Conservation (phyloP, 1,140 invertebrate genomes). For the Lepidotrigona ventralis region DNA sequence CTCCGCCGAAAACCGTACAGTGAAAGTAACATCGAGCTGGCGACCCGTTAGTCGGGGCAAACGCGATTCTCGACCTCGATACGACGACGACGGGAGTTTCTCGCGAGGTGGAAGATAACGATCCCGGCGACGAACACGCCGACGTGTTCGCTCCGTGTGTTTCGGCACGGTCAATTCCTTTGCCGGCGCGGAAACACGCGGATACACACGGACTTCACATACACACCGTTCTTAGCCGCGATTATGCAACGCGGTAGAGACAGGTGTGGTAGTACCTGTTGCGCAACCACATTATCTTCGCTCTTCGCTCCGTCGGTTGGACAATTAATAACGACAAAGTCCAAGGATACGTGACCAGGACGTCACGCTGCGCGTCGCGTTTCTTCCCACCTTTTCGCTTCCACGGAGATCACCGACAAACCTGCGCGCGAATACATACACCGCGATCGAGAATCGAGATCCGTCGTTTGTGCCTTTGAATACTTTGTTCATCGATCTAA, state of each 20-base stretch:
- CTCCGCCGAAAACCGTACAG: background rate
- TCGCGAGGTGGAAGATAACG: background rate
- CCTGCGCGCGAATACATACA: background rate
- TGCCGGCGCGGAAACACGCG: conserved; percentile 19
- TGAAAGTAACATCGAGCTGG: background rate
- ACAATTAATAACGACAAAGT: conserved; percentile 80
- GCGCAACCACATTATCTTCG: conserved; percentile 78
- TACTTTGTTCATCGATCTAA: too few species aligned
- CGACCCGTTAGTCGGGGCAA: background rate
- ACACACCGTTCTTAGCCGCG: conserved; percentile 58
- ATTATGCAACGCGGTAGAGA: conserved; percentile 73
- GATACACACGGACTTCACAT: conserved; percentile 63
- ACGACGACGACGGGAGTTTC: background rate
- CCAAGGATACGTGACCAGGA: conserved; percentile 74
- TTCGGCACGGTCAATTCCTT: conserved; percentile 52
- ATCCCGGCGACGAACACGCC: background rate
- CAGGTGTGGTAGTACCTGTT: conserved; percentile 75
- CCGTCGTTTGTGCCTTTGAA: background rate
- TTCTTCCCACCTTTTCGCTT: conserved; percentile 14
- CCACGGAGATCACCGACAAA: background rate
- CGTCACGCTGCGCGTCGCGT: conserved; percentile 6
- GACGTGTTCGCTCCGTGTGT: background rate
- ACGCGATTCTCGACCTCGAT: background rate
- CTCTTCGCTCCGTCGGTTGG: conserved; percentile 77
- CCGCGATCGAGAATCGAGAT: background rate